Percentiles rank a stretch among this genome's conserved stretches.
Conservation (phyloP, 2,113 vertebrate genomes). For the Aldabrachelys gigantea region DNA sequence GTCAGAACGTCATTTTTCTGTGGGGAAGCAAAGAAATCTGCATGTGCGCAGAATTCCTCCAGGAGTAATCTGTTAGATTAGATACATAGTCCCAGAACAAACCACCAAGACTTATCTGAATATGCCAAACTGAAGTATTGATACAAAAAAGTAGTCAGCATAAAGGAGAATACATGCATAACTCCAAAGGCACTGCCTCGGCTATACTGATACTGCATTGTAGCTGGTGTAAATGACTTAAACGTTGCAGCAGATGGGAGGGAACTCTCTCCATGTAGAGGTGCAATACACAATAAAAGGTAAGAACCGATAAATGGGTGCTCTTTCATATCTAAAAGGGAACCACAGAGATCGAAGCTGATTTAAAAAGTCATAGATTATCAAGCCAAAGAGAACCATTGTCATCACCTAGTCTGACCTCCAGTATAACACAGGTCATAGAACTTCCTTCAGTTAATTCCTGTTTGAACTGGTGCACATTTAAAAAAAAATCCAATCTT, state of each 20-base stretch:
- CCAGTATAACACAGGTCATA: not conserved
- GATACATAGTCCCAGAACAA: not conserved
- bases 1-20: no score
- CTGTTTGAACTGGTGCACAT: not conserved
- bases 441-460: not conserved
- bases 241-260: not conserved
- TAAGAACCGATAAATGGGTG: not conserved
- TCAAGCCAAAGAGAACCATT: not conserved
- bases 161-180: not conserved
- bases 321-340: not conserved
- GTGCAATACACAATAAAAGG: not conserved
- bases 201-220: not conserved
- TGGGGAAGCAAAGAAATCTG: no score
- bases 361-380: not conserved
- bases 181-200: not conserved
- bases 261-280: not conserved
- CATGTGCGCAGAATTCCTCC: no score
- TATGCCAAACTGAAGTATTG: not conserved
- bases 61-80: not conserved
- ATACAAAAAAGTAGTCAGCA: not conserved
- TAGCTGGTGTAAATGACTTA: not conserved
- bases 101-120: not conserved
- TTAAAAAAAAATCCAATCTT: fast-evolving
- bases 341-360: not conserved
- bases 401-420: not conserved